phyloP scores from a whole-genome alignment of 2,888 invertebrate genomes.

The Spatulosminthurus flaviceps region DNA sequence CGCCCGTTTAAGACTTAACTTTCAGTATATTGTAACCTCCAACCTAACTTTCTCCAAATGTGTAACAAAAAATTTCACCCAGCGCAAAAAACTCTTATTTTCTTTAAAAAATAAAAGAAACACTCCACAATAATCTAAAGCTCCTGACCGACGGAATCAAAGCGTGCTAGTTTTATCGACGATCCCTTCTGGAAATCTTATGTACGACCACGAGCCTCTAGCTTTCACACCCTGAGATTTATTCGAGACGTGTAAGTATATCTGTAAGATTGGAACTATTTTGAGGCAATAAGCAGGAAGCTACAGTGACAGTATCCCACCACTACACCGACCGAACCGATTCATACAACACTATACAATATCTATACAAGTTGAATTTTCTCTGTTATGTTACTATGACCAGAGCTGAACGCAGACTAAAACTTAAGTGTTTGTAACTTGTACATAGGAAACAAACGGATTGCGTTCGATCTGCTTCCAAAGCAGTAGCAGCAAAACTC shows the following conservation, averaged over 20 bases:
- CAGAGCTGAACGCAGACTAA: slow-evolving; percentile 23
- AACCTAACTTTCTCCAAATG: too few relatives aligned
- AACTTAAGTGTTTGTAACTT: background rate
- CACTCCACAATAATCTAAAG: too few relatives aligned
- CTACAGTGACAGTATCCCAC: background rate
- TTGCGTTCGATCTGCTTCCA: slow-evolving; percentile 23
- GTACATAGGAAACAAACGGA: slow-evolving; percentile 29
- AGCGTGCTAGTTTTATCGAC: too few relatives aligned
- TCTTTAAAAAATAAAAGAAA: too few relatives aligned
- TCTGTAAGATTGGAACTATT: too few relatives aligned
- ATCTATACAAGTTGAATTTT: background rate
- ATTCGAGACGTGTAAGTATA: background rate
- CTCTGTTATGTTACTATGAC: slow-evolving; percentile 15
- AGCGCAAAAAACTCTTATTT: too few relatives aligned
- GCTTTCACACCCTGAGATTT: background rate
- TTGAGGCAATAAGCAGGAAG: too few relatives aligned
- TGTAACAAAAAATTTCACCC: background rate
- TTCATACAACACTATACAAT: background rate
- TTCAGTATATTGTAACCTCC: too few relatives aligned
- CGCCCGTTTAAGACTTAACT: background rate
- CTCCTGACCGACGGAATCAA: too few relatives aligned
- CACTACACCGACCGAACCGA: too few relatives aligned
- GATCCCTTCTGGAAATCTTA: background rate
- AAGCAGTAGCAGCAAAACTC: background rate
- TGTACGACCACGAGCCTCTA: background rate